phyloP scores from a whole-genome alignment of 2,888 invertebrate genomes.

The Venustoraphidia nigricollis region DNA sequence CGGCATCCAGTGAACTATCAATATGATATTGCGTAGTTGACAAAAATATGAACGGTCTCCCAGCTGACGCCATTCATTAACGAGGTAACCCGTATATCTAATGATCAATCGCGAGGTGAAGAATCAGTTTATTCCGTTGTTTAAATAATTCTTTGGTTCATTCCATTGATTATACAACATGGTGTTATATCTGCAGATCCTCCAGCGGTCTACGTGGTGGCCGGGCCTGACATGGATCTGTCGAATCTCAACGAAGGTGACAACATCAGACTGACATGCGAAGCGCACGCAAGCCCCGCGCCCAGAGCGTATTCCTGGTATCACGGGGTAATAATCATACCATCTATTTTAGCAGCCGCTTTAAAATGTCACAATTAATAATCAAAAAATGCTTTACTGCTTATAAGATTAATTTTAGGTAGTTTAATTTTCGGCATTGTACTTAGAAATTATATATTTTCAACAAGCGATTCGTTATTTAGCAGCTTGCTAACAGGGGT shows the following conservation, averaged over 20 bases:
- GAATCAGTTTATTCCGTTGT: neutral
- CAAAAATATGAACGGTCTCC: too few species aligned
- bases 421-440: neutral
- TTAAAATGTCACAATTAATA: too few species aligned
- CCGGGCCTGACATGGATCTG: constrained; percentile 40
- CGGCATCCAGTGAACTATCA: too few species aligned
- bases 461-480: neutral
- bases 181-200: constrained; percentile 42
- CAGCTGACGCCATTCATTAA: too few species aligned
- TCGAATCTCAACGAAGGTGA: constrained; percentile 45
- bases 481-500: neutral
- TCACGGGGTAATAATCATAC: constrained; percentile 49
- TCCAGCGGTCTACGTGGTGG: constrained; percentile 51
- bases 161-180: too few species aligned
- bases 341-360: too few species aligned
- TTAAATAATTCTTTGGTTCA: constrained; percentile 17
- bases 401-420: too few species aligned
- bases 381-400: too few species aligned
- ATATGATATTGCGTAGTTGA: too few species aligned
- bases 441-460: neutral
- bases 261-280: constrained; percentile 61
- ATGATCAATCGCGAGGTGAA: neutral
- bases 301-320: constrained; percentile 64
- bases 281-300: constrained; percentile 61
- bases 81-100: too few species aligned